Base-by-base conservation (phyloP, 2,797 vertebrate species). In the Fundulus diaphanus region DNA sequence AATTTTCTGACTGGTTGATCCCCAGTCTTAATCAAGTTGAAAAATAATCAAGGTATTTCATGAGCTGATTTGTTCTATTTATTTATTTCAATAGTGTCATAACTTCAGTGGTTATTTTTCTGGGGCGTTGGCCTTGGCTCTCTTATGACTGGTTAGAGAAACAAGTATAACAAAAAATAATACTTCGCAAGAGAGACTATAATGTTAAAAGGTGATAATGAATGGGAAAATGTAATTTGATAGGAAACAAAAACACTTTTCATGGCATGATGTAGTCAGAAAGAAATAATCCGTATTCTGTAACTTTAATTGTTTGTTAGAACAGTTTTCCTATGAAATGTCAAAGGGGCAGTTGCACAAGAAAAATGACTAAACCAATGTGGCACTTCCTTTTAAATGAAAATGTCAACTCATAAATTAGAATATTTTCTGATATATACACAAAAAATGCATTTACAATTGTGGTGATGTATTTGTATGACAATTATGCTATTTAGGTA, bases 251-350 rank as follows among this genome's bases (percentile, higher is more conserved):
- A 74, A 73, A 63, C 61, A 72, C 74, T 68, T 78, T 71, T 42
- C 72, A 82, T 82, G 85, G 73, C 73, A 81, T 82, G 82, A 85
- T 82, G 80, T 78, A 80, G 68, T 69, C 67, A 49, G 73, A 82
- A 74, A 85, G 73, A 79, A 81, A 87, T 82, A 51, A 68, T 37
- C 69, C 77, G 46, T 27, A 74, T 80, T 80, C 72, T 79, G 35
- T 72, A 71, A 67, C 63, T 57, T 29, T 68, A 70, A 74, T 70
- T 74, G 24, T 70, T 20, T 42, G 66, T 74, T 40, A 67, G 72
- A 73, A 40, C 72, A 51, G 70, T 86, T 88, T 76, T 76, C 49
- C 65, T 33, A 69, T 83, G 65, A 63, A 20, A 9, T 11, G 40
- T 42, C 68, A 51, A 51, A 75, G 73, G 52, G 42, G 70, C 71